Evolutionary conservation across 2,888 invertebrate species (phyloP), one percentile per base, ranked within the genome.

Genomic region (Sinopyrophorus schimmeli): DNA sequence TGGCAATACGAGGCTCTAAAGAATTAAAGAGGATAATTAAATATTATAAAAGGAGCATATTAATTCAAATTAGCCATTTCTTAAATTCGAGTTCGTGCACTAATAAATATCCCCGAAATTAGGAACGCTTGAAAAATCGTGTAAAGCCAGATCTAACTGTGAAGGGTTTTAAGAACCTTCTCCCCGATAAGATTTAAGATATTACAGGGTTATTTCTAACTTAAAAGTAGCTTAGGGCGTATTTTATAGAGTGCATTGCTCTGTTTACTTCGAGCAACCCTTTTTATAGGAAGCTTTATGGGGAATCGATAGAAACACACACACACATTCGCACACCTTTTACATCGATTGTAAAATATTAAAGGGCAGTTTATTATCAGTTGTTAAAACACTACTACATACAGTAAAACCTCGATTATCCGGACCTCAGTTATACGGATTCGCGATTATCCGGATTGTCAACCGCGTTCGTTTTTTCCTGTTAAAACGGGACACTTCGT

Each of bases 311-410:
- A 10, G n/a, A n/a, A n/a, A n/a, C n/a, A n/a, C n/a, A n/a, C n/a
- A n/a, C n/a, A n/a, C n/a, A n/a, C n/a, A n/a, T n/a, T n/a, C n/a
- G n/a, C 15, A 3, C 15, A 35, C 24, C 35, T 14, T 35, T 24
- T 24, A 32, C 16, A 24, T 24, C 35, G 35, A 35, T 35, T 35
- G 35, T 24, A 24, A 35, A 35, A 24, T 35, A 35, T 35, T 15
- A 23, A 35, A 35, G 24, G 6, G 15, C n/a, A 35, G 24, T 23
- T 23, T 35, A 35, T 35, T 9, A 10, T 24, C 12, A 9, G 7
- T 16, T 3, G 15, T 35, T 35, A 35, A 32, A n/a, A n/a, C n/a
- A n/a, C n/a, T n/a, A n/a, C n/a, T n/a, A n/a, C n/a, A n/a, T n/a
- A n/a, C n/a, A n/a, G n/a, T n/a, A n/a, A n/a, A n/a, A n/a, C n/a